Percentiles rank a stretch among this genome's conserved stretches.
phyloP scores from a whole-genome alignment of 2,113 vertebrate genomes.

The Myrmecophaga tridactyla region DNA sequence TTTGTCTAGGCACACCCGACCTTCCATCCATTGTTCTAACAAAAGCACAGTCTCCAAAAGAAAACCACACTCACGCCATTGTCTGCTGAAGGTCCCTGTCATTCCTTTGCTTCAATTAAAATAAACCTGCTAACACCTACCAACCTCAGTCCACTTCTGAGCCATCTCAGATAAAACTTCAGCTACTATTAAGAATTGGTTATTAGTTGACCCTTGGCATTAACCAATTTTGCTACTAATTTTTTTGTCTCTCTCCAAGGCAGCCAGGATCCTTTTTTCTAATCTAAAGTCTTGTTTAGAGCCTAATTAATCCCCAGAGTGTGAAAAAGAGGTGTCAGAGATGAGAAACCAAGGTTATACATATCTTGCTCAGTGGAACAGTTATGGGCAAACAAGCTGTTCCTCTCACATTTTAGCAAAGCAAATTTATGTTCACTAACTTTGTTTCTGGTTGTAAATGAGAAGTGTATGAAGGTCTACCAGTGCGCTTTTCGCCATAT shows the following conservation, averaged over 20 bases:
- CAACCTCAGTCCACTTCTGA: conserved; percentile 40
- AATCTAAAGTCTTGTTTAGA: conserved; percentile 69
- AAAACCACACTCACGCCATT: not conserved
- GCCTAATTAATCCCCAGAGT: conserved; percentile 79
- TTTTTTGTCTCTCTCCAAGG: conserved; percentile 47
- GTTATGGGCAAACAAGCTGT: conserved; percentile 82
- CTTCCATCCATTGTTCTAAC: not conserved
- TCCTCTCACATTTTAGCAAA: conserved; percentile 77
- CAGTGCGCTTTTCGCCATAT: conserved; percentile 78
- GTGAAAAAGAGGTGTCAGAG: conserved; percentile 71
- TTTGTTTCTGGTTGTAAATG: conserved; percentile 76
- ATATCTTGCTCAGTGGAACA: conserved; percentile 77
- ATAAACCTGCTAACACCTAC: conserved; percentile 44
- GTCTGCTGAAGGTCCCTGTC: not conserved
- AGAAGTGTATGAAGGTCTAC: conserved; percentile 79
- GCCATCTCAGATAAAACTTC: not conserved
- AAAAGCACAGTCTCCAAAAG: conserved; percentile 25
- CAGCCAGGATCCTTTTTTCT: conserved; percentile 52
- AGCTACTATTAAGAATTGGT: conserved; percentile 39
- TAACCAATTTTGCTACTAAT: not conserved
- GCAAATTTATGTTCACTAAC: conserved; percentile 79
- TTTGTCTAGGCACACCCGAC: not conserved
- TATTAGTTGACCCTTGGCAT: conserved; percentile 54
- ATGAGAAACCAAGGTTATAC: conserved; percentile 82
- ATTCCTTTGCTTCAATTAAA: conserved; percentile 64